Evolutionary conservation across 1,140 invertebrate species (phyloP), one percentile per base, ranked within the genome.

Genomic region (Drosophila lacteicornis): DNA sequence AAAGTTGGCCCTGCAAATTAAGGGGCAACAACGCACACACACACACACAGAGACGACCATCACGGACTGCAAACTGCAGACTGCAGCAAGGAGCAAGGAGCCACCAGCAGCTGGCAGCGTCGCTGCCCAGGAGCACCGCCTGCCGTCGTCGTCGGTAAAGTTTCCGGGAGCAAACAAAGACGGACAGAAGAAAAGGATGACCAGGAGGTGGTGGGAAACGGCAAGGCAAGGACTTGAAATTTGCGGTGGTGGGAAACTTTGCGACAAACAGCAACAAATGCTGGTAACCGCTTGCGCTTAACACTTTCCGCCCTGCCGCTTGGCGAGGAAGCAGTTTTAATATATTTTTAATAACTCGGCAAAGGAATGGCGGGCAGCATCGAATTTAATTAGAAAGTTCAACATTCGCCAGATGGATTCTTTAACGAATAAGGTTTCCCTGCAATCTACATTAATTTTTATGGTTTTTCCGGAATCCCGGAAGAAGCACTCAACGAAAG

Each of bases 221-320:
- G 11, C 22, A 17, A 15, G 15, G 19, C 42, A 47, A 58, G 79
- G 79, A 82, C 75, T 82, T 79, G 42, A 75, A 78, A 79, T 69
- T 75, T 67, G 80, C 63, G 80, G 75, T 80, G 76, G 67, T 62
- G 66, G 33, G 46, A 27, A 80, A 81, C 65, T 80, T 80, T 75
- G 66, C 43, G 58, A 56, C 47, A 79, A 60, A 57, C 75, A 79
- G 58, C 75, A 63, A 65, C 65, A 75, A 83, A 60, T 75, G 79
- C 79, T 63, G 82, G 66, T 73, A 83, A 83, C 82, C 62, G 82
- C 81, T 81, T 65, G 81, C 63, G 82, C 82, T 74, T 61, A 84
- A 85, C 81, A 85, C 81, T 81, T 84, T 81, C 77, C 25, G 57
- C 30, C 50, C 36, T 15, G 25, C 50, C 27, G 36, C 12, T 36